phyloP scores from a whole-genome alignment of 2,797 vertebrate genomes.

The Euthynnus affinis region DNA sequence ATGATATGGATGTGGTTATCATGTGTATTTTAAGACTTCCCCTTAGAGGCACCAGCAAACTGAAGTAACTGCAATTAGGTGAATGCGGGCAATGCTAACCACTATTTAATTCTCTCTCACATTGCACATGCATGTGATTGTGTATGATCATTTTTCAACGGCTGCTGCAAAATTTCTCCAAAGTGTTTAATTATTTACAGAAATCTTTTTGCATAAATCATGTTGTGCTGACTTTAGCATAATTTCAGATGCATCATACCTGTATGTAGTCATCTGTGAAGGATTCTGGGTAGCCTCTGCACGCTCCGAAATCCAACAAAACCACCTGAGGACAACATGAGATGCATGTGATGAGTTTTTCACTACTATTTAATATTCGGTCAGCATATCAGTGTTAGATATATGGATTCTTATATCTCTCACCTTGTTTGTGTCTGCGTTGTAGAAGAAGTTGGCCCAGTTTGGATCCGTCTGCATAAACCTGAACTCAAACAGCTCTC shows the following conservation, averaged over 20 bases:
- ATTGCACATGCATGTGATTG: not conserved
- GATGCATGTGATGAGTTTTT: not conserved
- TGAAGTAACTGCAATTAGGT: not conserved
- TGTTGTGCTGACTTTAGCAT: constrained; percentile 1
- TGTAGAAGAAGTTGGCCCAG: constrained; percentile 96
- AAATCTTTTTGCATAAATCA: constrained; percentile 48
- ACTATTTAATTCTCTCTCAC: no score
- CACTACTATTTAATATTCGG: not conserved
- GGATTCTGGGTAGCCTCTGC: constrained; percentile 86
- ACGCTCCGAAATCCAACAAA: constrained; percentile 92
- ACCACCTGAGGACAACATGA: constrained; percentile 79
- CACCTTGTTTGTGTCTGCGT: constrained; percentile 88
- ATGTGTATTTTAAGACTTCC: constrained; percentile 12
- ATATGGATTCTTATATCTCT: not conserved
- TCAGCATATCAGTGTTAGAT: not conserved
- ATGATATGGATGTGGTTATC: not conserved
- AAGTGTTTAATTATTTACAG: constrained; percentile 48
- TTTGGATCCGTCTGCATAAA: constrained; percentile 97
- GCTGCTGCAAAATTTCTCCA: constrained; percentile 11
- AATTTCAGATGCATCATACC: constrained; percentile 74
- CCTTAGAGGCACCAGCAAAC: not conserved
- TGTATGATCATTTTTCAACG: not conserved
- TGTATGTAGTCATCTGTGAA: constrained; percentile 94
- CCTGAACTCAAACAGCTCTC: constrained; percentile 93
- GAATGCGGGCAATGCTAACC: not conserved